phyloP scores from a whole-genome alignment of 2,888 invertebrate species.

The Drosophila subquinaria region DNA sequence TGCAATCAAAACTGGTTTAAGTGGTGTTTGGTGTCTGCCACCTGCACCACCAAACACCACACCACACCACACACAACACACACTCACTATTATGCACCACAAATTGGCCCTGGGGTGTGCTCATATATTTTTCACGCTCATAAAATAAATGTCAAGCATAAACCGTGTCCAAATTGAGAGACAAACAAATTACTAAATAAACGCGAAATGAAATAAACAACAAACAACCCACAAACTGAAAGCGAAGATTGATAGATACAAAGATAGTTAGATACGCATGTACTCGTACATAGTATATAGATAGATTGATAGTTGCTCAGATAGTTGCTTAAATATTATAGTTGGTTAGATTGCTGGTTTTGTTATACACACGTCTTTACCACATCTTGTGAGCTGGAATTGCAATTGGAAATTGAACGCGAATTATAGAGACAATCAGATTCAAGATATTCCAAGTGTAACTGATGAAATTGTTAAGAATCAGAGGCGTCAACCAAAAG shows the following conservation, averaged over 20 bases:
- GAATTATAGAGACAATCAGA: constrained; percentile 1
- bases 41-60: constrained; percentile 32
- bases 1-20: constrained; percentile 73
- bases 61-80: constrained; percentile 8
- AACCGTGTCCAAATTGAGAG: constrained; percentile 74
- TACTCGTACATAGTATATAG: not conserved
- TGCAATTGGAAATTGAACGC: constrained; percentile 20
- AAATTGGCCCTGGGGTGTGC: constrained; percentile 18
- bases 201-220: constrained; percentile 54
- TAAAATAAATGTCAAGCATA: constrained; percentile 80
- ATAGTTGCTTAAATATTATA: constrained; percentile 16
- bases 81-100: not conserved
- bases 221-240: constrained; percentile 14
- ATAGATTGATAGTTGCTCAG: constrained; percentile 8
- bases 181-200: constrained; percentile 79
- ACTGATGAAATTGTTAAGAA: not conserved
- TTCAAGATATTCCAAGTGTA: not conserved
- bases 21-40: constrained; percentile 39
- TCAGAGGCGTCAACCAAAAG: not conserved
- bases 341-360: not conserved
- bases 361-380: constrained; percentile 1
- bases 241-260: constrained; percentile 15
- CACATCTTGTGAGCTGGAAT: constrained; percentile 6
- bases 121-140: constrained; percentile 77
- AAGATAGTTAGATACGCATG: not conserved